Percentiles rank a stretch among this genome's conserved stretches.
Evolutionary conservation across 2,797 vertebrate species (phyloP).

Genomic region (Phalanger gymnotis): DNA sequence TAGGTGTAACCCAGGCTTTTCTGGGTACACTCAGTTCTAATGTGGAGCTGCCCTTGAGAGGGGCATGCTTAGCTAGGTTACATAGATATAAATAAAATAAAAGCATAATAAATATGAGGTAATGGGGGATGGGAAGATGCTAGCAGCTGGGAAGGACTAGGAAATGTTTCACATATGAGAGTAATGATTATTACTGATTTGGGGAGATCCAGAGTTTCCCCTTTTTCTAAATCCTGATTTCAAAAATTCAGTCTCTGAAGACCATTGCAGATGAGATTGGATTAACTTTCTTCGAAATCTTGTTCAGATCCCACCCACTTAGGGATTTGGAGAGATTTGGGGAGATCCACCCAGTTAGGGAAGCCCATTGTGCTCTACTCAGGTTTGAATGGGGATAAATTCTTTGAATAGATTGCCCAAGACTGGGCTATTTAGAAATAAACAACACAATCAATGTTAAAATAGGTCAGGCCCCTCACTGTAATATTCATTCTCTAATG

Average conservation of each 20-base stretch:
- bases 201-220: not conserved
- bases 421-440: not conserved
- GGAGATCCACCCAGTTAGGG: too few species aligned
- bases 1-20: not conserved
- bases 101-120: not conserved
- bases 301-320: not conserved
- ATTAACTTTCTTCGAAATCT: not conserved
- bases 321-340: too few species aligned
- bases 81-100: not conserved
- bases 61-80: not conserved
- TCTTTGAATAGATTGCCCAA: not conserved
- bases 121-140: not conserved
- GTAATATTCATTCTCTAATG: not conserved
- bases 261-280: not conserved
- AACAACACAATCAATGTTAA: not conserved
- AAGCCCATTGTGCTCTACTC: not conserved
- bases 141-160: not conserved
- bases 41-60: not conserved
- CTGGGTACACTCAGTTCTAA: not conserved
- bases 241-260: not conserved
- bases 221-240: not conserved
- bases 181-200: not conserved
- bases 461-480: not conserved
- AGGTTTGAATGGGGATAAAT: not conserved
- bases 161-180: not conserved